A percentile compares a stretch with the other conserved stretches of the same genome.
These are phyloP conservation scores for Dasypogon diadema DNA, from an alignment of 2,888 invertebrate genomes.

Conservation along the genomic window DNA sequence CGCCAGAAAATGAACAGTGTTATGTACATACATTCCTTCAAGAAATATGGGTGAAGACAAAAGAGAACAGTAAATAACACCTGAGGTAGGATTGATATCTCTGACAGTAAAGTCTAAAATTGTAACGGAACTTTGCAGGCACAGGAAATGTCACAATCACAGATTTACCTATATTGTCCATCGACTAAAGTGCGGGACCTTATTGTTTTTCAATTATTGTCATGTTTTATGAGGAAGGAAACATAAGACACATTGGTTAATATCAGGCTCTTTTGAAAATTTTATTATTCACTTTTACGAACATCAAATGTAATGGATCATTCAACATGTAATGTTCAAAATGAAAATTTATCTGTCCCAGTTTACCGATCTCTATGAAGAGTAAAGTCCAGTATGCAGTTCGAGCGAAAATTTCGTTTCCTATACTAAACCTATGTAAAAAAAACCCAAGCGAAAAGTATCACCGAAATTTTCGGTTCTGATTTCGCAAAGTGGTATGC, in stretches of 20 bases:
- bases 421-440: too few species aligned
- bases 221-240: neutral
- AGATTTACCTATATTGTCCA: slow-evolving; percentile 60
- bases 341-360: too few species aligned
- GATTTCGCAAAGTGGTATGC: too few species aligned
- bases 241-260: slow-evolving; percentile 27
- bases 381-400: too few species aligned
- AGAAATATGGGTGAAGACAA: neutral
- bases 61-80: neutral
- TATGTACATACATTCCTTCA: neutral
- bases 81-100: neutral
- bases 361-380: too few species aligned
- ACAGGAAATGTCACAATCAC: neutral
- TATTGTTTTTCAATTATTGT: slow-evolving; percentile 26
- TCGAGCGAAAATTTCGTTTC: too few species aligned
- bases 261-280: neutral
- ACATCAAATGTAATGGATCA: slow-evolving; percentile 14
- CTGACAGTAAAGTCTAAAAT: too few species aligned
- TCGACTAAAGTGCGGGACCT: slow-evolving; percentile 60
- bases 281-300: neutral
- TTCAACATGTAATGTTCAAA: slow-evolving; percentile 1
- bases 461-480: too few species aligned
- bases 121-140: too few species aligned
- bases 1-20: neutral
- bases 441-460: too few species aligned